Base-by-base conservation (phyloP, 1,140 invertebrate species). In the Cherax destructor region DNA sequence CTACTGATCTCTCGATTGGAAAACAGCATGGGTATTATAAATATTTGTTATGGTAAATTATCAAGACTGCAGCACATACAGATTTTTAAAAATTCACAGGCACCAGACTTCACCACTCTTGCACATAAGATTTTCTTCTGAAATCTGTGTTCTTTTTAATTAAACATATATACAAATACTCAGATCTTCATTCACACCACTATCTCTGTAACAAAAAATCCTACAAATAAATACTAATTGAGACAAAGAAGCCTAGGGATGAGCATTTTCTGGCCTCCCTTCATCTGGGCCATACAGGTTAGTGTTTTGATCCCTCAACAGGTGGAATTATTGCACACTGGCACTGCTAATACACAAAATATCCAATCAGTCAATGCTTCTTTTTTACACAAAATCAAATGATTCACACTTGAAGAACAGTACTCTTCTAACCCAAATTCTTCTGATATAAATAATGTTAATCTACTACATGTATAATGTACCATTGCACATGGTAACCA, bases 271-370 rank as follows among this genome's bases (percentile, higher is more conserved):
- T 74, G 69, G 24, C 69, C 69, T 74, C n/a, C 21, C 24, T 21
- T 41, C 7, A 74, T 18, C 69, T 74, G n/a, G 69, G 69, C 24
- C 69, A 74, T 11, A 74, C n/a, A 74, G n/a, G 69, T 74, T 24
- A 74, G 7, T 74, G 18, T 79, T 83, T 81, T 30, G 6, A n/a
- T 81, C 79, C 79, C 79, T 81, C 56, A 59, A 30, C 50, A 56
- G 56, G 49, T 81, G 79, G 50, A 59, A 81, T 81, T 81, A 81
- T 81, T 81, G 79, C 79, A 81, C 79, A 59, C 50, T 24, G 50
- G 50, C 79, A 81, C 6, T 56, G 3, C 56, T 52, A 52, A 52
- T 52, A 80, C 52, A 52, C 13, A 52, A 49, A 59, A 30, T 59
- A 81, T 81, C 79, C 79, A 81, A 59, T 81, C 79, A 30, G 50